Percentiles rank a stretch among this genome's conserved stretches.
Evolutionary conservation across 2,888 invertebrate species (phyloP).

Genomic region (Orthosia gothica): DNA sequence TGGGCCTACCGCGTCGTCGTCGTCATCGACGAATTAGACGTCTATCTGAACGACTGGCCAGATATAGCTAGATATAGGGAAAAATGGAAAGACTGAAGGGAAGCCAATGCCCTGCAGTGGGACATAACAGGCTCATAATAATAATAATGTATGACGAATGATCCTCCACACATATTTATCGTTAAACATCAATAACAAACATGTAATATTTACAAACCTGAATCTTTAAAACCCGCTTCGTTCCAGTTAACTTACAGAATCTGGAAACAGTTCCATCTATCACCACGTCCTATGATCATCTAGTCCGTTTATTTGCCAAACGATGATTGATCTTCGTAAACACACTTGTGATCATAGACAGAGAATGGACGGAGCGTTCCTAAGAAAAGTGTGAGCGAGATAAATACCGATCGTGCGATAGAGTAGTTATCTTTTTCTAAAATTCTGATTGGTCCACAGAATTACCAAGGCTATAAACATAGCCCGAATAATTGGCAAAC

Average conservation of each 20-base stretch:
- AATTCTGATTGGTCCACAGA: neutral
- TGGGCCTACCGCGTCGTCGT: too few species aligned
- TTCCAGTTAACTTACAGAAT: constrained; percentile 6
- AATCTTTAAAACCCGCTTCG: neutral
- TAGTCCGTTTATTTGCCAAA: constrained; percentile 23
- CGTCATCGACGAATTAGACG: too few species aligned
- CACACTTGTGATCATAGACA: constrained; percentile 4
- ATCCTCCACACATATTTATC: constrained; percentile 9
- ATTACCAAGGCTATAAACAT: too few species aligned
- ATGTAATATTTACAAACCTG: constrained; percentile 29
- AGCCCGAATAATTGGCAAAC: too few species aligned
- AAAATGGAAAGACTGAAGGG: too few species aligned
- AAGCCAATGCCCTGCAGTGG: too few species aligned
- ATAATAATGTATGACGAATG: constrained; percentile 14
- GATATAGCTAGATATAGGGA: too few species aligned
- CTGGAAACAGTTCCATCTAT: constrained; percentile 27
- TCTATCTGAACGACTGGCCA: too few species aligned
- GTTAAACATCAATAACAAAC: constrained; percentile 19
- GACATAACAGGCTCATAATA: too few species aligned
- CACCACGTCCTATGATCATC: constrained; percentile 12
- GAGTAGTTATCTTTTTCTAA: neutral
- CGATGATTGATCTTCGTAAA: constrained; percentile 50
- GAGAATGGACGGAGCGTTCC: constrained; percentile 3
- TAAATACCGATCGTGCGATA: too few species aligned
- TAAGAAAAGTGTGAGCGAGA: neutral